Conservation (phyloP, 2,888 invertebrate species). For the Orthosia cruda region DNA sequence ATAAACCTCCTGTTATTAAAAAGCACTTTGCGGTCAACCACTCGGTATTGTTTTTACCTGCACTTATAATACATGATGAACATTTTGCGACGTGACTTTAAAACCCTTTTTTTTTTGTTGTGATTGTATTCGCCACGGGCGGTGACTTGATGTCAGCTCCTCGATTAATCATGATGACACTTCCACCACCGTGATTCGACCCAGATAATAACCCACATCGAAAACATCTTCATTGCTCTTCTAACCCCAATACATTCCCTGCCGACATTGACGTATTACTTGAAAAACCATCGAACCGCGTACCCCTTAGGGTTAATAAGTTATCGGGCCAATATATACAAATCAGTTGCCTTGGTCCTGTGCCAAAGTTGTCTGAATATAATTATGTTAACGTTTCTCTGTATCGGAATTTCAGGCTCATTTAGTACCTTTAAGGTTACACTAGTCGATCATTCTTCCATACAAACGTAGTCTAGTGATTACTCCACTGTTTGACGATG, state of each 20-base stretch:
- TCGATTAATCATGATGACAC: constrained; percentile 75
- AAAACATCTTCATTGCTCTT: constrained; percentile 71
- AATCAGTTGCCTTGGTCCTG: constrained; percentile 52
- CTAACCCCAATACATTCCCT: constrained; percentile 69
- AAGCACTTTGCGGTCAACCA: constrained; percentile 64
- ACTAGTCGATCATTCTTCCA: too few relatives aligned
- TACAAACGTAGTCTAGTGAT: too few relatives aligned
- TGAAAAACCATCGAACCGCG: constrained; percentile 63
- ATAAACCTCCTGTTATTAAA: constrained; percentile 64
- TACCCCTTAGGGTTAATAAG: constrained; percentile 62
- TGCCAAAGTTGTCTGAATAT: constrained; percentile 53
- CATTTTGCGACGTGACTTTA: constrained; percentile 56
- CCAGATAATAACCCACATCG: constrained; percentile 69
- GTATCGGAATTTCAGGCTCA: constrained; percentile 32
- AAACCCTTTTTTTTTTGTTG: constrained; percentile 57
- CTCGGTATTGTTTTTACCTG: constrained; percentile 59
- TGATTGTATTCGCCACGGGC: constrained; percentile 49
- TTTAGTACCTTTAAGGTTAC: constrained; percentile 9
- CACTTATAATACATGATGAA: constrained; percentile 32
- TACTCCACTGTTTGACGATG: too few relatives aligned
- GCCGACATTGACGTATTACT: constrained; percentile 74
- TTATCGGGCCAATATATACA: constrained; percentile 68
- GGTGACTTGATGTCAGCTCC: constrained; percentile 57
- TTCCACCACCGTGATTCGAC: constrained; percentile 64
- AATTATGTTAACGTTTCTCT: constrained; percentile 47